Base-by-base conservation (phyloP, 2,113 vertebrate species). In the Chiloscyllium plagiosum region DNA sequence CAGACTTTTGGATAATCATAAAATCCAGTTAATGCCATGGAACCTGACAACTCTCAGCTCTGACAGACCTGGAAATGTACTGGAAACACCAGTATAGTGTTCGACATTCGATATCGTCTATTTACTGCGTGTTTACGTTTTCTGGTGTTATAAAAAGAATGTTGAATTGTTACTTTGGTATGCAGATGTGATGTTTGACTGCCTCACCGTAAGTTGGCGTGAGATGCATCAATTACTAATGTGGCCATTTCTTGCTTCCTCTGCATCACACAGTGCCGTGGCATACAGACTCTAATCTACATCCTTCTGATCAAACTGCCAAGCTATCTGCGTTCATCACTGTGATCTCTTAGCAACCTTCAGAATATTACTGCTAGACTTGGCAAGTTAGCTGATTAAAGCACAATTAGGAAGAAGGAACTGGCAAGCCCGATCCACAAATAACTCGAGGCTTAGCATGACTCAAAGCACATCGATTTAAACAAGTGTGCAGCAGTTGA, bases 1-100 rank as follows among this genome's bases (percentile, higher is more conserved):
- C 83, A 80, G 97, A 97, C 96, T 96, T 97, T 96, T 96, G 97
- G 97, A 97, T 97, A 96, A 61, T 97, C 97, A 96, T 97, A 97
- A 96, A 97, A 97, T 97, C 96, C 97, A 98, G 97, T 98, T 97
- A 98, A 98, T 97, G 98, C 97, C 97, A 97, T 98, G 97, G 97
- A 96, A 72, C 72, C 68, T 72, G 94, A 95, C 42, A 24, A 72
- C 37, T 50, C 68, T 72, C 42, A 29, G 42, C 94, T 95, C 94
- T 50, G 94, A 95, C 42, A 1, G 94, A 95, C 94, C n/a, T 95
- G 93, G 93, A 72, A 95, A 95, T 42, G 93, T 94, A 70, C 93
- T 72, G 68, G 37, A 95, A 47, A 26, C 69, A 70, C 69, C 68
- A 22, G 68, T 95, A 95, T 52, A 72, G 68, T 95, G 94, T 95